A percentile compares a stretch with the other conserved stretches of the same genome.
These are phyloP conservation scores for Mirounga angustirostris DNA, from an alignment of 2,113 vertebrate genomes.

Conservation along the genomic window DNA sequence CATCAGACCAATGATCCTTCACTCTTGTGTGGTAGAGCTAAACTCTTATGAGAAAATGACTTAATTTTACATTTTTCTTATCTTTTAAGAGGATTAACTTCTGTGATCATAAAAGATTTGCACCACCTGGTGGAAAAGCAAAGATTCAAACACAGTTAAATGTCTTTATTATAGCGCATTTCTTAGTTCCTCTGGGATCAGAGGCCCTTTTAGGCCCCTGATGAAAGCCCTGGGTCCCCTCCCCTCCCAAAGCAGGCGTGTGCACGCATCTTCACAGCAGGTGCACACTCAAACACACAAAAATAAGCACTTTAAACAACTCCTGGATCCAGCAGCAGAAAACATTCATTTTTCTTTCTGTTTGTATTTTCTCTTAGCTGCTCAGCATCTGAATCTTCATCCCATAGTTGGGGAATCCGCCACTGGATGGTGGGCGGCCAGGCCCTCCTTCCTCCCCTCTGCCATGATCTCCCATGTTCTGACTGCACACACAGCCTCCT, in stretches of 20 bases:
- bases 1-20: background rate
- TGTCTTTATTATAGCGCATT: slow-evolving; percentile 15
- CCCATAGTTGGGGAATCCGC: background rate
- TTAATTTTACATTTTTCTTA: slow-evolving; percentile 34
- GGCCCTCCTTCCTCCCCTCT: background rate
- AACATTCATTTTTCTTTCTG: background rate
- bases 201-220: background rate
- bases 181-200: slow-evolving; percentile 19
- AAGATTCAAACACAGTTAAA: slow-evolving; percentile 42
- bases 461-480: background rate
- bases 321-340: background rate
- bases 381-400: background rate
- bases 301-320: background rate
- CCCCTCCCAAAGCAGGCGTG: background rate
- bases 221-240: background rate
- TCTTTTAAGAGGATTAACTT: slow-evolving; percentile 55
- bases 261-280: background rate
- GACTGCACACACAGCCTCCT: background rate
- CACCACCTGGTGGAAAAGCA: slow-evolving; percentile 80
- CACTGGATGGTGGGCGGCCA: background rate
- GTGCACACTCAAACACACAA: background rate
- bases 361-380: background rate
- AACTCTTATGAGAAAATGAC: slow-evolving; percentile 25
- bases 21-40: background rate
- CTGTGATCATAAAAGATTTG: slow-evolving; percentile 72